A percentile compares a stretch with the other conserved stretches of the same genome.
These are phyloP conservation scores for Myotis brandtii DNA, from an alignment of 2,113 vertebrate species.

Conservation along the genomic window DNA sequence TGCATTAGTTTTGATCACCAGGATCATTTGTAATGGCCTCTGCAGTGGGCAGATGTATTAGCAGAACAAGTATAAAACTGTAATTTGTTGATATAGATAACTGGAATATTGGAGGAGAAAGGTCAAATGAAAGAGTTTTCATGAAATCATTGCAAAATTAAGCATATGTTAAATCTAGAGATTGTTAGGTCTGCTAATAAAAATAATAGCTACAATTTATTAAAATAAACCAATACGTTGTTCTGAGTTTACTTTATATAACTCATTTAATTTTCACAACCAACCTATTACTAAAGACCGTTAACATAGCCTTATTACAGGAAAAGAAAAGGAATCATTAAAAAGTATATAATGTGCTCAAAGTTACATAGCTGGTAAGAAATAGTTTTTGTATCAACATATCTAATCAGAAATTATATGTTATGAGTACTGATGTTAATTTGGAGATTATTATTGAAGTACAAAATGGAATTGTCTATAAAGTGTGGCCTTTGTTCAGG, in stretches of 20 bases:
- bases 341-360: background rate
- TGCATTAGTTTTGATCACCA: background rate
- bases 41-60: background rate
- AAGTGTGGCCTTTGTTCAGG: background rate
- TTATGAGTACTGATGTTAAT: background rate
- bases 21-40: background rate
- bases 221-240: background rate
- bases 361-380: background rate
- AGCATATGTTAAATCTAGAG: conserved; percentile 14
- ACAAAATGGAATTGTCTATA: background rate
- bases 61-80: background rate
- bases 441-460: background rate
- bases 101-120: background rate
- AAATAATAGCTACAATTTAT: background rate
- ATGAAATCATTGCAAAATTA: background rate
- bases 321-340: background rate
- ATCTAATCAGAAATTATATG: background rate
- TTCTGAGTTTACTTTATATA: background rate
- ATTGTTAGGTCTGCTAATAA: background rate
- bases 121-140: background rate
- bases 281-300: background rate
- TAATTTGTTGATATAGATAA: background rate
- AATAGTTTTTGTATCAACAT: background rate
- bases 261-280: background rate
- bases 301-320: background rate